Base-by-base conservation (phyloP, 2,113 vertebrate species). In the Arenaria interpres region DNA sequence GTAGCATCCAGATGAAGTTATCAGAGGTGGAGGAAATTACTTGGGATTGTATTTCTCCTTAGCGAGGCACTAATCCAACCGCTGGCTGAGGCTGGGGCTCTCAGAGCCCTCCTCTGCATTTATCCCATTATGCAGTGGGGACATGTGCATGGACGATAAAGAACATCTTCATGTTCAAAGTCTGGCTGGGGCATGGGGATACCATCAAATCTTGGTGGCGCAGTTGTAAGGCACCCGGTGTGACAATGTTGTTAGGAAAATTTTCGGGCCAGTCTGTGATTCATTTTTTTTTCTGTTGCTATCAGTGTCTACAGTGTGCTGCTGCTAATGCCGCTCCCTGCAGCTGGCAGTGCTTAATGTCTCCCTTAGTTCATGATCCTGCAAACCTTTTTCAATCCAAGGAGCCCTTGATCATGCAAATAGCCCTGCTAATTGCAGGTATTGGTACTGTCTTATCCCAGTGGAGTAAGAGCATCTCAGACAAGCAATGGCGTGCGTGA, bases 121-220 rank as follows among this genome's bases (percentile, higher is more conserved):
- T 85, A 96, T 96, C 95, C 93, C 95, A 53, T 91, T 91, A 94
- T 94, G 95, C 93, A 91, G 73, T 0, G 23, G 54, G 93, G 64
- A 92, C 88, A 10, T 90, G 97, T 92, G 93, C 93, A 46, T 28
- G 78, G 85, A 23, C 73, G 95, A 97, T 96, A 97, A 97, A 95
- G 89, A 77, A 63, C 82, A 66, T 43, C 84, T 41, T 24, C 37
- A 23, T n/a, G 50, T 30, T 82, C 74, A 56, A 50, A 82, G 85
- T 24, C 53, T 41, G 35, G 76, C 84, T 39, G 8, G n/a, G 72
- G 35, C 10, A 1, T 15, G 67, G 20, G 41, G 20, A 15, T 15
- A 7, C 80, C 67, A 14, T 48, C 77, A 54, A 54, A 80, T 72
- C 78, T 37, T 30, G 17, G 78, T 18, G 48, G 35, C 2, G 7